phyloP scores from a whole-genome alignment of 2,113 vertebrate genomes.

The Felis chaus region DNA sequence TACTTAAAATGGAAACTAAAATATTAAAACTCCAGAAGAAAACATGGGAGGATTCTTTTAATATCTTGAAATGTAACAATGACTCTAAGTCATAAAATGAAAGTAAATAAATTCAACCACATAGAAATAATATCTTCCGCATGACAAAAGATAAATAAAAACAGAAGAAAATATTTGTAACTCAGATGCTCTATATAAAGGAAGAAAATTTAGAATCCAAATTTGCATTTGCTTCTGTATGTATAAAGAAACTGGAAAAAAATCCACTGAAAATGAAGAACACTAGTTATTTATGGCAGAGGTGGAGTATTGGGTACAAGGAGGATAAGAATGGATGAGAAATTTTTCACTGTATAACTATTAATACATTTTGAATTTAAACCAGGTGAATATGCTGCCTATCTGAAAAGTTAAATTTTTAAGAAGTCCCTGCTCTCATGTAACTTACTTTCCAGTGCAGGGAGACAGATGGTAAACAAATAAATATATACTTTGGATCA shows the following conservation, averaged over 20 bases:
- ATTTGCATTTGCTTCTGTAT: neutral
- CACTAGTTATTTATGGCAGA: neutral
- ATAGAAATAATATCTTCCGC: neutral
- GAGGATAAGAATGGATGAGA: neutral
- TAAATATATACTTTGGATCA: neutral
- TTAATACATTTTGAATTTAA: neutral
- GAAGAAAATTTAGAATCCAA: neutral
- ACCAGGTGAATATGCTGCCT: neutral
- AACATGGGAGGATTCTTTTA: neutral
- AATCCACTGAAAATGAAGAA: conserved; percentile 16
- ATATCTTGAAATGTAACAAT: neutral
- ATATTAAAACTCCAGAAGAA: neutral
- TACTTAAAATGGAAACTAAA: conserved; percentile 45
- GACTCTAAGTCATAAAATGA: conserved; percentile 10
- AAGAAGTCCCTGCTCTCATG: neutral
- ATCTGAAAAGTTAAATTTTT: conserved; percentile 23
- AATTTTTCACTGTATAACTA: neutral
- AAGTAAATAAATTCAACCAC: neutral
- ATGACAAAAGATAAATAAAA: conserved; percentile 10
- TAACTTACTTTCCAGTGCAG: conserved; percentile 11
- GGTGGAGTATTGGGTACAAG: neutral
- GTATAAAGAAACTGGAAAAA: neutral
- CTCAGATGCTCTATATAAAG: neutral
- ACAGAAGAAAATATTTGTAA: neutral
- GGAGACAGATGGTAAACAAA: neutral